These are phyloP conservation scores for Brenthis hecate DNA, from an alignment of 2,888 invertebrate genomes.

Conservation along the genomic window DNA sequence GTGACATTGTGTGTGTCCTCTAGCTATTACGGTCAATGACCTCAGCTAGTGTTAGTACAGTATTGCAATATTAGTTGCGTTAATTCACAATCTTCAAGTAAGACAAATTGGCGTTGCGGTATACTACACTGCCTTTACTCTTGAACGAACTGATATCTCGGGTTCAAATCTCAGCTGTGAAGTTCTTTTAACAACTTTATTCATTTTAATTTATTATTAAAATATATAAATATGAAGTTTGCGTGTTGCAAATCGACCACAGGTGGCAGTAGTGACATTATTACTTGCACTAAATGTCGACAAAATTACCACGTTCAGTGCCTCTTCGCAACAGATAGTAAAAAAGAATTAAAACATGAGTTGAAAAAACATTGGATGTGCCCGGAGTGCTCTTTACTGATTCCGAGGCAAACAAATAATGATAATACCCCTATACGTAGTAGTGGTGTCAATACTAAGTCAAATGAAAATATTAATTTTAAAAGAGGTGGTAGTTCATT, in stretches of 20 bases:
- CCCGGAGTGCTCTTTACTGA: neutral
- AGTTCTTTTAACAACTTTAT: too few species aligned
- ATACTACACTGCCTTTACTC: too few species aligned
- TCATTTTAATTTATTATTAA: too few species aligned
- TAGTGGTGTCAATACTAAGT: neutral
- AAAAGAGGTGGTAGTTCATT: neutral
- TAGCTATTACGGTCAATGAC: too few species aligned
- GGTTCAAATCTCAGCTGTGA: too few species aligned
- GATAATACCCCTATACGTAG: conserved; percentile 7
- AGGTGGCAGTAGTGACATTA: neutral
- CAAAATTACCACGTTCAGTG: conserved; percentile 8
- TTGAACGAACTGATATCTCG: too few species aligned
- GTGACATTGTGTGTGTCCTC: too few species aligned
- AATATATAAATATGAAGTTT: neutral
- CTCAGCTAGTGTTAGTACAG: too few species aligned
- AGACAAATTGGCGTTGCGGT: too few species aligned
- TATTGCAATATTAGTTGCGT: too few species aligned
- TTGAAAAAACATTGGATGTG: neutral
- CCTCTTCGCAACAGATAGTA: conserved; percentile 1
- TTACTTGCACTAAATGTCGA: conserved; percentile 7
- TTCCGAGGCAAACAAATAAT: neutral
- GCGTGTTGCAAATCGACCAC: conserved; percentile 1
- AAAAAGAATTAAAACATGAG: neutral
- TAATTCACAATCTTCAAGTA: too few species aligned
- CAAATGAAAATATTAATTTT: neutral